phyloP scores from a whole-genome alignment of 2,888 invertebrate species.

The Caenorhabditis sp. region DNA sequence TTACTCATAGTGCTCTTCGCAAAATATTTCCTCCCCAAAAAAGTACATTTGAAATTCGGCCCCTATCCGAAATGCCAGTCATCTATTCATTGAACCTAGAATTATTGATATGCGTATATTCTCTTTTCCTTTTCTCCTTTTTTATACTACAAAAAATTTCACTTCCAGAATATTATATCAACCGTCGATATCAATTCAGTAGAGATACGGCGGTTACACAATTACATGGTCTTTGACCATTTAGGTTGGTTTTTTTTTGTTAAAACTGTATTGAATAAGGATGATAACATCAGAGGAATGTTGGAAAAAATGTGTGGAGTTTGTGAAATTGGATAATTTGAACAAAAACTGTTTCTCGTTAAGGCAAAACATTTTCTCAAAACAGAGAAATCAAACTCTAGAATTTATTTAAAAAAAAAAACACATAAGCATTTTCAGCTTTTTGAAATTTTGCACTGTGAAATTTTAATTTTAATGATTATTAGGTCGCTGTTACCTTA shows the following conservation, averaged over 20 bases:
- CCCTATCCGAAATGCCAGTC: constrained; percentile 4
- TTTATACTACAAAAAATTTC: not conserved
- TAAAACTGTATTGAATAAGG: too few species aligned
- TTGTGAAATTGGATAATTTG: too few species aligned
- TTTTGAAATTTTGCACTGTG: too few species aligned
- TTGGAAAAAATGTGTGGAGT: too few species aligned
- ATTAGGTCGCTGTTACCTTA: too few species aligned
- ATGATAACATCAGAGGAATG: too few species aligned
- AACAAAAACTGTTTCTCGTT: too few species aligned
- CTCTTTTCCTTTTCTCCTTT: not conserved
- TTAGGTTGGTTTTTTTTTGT: constrained; percentile 32
- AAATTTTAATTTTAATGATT: too few species aligned
- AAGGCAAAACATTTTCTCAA: too few species aligned
- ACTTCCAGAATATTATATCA: not conserved
- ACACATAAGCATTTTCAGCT: too few species aligned
- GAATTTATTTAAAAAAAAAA: too few species aligned
- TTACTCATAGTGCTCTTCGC: not conserved
- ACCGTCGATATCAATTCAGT: constrained; percentile 1
- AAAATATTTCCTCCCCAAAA: not conserved
- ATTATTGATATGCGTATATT: constrained; percentile 19
- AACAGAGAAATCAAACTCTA: too few species aligned
- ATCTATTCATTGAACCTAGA: constrained; percentile 29
- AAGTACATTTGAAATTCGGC: constrained; percentile 2
- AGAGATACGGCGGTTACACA: not conserved
- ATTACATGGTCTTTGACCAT: constrained; percentile 39